A percentile compares a stretch with the other conserved stretches of the same genome.
Evolutionary conservation across 2,113 vertebrate species (phyloP).

Genomic region (Chaetorhynchus papuensis): DNA sequence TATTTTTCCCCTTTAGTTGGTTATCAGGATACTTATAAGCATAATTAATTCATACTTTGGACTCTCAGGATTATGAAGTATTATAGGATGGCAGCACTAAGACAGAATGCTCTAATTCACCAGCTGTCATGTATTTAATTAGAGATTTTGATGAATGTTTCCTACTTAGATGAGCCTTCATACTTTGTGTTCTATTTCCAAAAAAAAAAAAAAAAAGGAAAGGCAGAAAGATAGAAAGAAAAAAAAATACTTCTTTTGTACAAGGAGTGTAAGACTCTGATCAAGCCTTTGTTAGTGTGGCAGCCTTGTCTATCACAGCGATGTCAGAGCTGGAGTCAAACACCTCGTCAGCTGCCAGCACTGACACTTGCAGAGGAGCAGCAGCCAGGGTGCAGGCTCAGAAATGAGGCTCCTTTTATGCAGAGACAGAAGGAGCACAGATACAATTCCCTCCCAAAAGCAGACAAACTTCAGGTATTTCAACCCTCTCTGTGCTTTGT

Average conservation of each 20-base stretch:
- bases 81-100: slow-evolving; percentile 69
- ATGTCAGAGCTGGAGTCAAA: neutral
- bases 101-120: slow-evolving; percentile 77
- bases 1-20: neutral
- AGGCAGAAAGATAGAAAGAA: no score
- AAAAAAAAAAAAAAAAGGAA: neutral
- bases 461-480: neutral
- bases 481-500: neutral
- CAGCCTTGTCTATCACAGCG: neutral
- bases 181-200: neutral
- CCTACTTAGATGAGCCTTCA: slow-evolving; percentile 52
- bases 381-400: neutral
- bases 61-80: slow-evolving; percentile 75
- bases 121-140: slow-evolving; percentile 80
- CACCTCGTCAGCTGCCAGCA: neutral
- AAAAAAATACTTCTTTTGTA: neutral
- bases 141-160: slow-evolving; percentile 74
- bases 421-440: neutral
- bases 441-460: neutral
- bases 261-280: neutral
- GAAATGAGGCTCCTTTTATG: neutral
- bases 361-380: neutral
- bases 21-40: slow-evolving; percentile 61
- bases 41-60: slow-evolving; percentile 77
- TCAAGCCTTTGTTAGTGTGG: neutral